phyloP scores from a whole-genome alignment of 2,113 vertebrate species.

The Sialia sialis region DNA sequence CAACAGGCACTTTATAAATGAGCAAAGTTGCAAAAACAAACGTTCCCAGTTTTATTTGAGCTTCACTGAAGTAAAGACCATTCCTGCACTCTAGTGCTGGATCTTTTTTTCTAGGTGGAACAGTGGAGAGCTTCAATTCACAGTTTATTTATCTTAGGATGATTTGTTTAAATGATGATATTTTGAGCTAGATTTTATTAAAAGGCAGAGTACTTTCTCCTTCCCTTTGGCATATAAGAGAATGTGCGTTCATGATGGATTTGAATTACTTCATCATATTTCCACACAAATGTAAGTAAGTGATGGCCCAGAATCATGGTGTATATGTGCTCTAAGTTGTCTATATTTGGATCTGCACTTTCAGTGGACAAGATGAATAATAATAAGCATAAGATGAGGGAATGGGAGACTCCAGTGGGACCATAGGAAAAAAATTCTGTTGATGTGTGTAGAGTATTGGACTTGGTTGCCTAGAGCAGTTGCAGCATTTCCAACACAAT shows the following conservation, averaged over 20 bases:
- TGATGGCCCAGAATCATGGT: neutral
- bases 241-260: neutral
- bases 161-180: constrained; percentile 4
- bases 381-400: neutral
- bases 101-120: neutral
- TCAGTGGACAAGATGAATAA: neutral
- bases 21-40: neutral
- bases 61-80: neutral
- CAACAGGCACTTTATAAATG: constrained; percentile 22
- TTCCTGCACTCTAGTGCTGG: neutral
- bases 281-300: neutral
- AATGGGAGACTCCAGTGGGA: neutral
- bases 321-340: neutral
- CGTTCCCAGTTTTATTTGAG: neutral
- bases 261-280: neutral
- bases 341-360: constrained; percentile 32
- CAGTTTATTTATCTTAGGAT: constrained; percentile 5
- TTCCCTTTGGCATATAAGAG: neutral
- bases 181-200: neutral
- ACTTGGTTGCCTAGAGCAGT: neutral
- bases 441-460: neutral
- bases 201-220: neutral
- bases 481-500: neutral
- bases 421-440: neutral
- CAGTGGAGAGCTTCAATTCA: neutral